Conservation (phyloP, 2,797 vertebrate genomes). For the Chrysocyon brachyurus region DNA sequence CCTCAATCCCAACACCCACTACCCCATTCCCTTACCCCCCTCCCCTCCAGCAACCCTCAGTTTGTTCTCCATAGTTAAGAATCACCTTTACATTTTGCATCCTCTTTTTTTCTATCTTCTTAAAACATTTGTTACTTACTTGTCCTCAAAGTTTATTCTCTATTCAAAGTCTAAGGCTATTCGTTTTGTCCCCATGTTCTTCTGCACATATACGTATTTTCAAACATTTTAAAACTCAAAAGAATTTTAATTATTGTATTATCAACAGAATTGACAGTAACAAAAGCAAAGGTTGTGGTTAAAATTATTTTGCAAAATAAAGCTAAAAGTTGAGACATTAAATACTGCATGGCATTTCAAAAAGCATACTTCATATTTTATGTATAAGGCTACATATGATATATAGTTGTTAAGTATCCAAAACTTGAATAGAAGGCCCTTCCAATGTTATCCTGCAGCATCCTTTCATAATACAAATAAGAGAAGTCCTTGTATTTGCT, state of each 20-base stretch:
- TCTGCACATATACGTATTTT: background rate
- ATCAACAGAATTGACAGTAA: background rate
- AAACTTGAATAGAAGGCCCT: background rate
- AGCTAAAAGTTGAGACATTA: background rate
- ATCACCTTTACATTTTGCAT: background rate
- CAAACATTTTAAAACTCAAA: background rate
- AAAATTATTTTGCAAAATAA: background rate
- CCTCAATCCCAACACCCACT: background rate
- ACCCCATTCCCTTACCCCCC: background rate
- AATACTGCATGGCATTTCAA: conserved; percentile 1
- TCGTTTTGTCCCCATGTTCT: background rate
- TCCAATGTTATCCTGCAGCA: background rate
- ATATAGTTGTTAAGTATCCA: background rate
- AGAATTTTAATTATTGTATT: background rate
- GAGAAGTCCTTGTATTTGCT: background rate
- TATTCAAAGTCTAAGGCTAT: background rate
- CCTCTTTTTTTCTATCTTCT: background rate
- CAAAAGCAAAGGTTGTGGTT: background rate
- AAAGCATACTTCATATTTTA: background rate
- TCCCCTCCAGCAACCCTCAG: background rate
- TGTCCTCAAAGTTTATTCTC: background rate
- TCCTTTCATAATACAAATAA: background rate
- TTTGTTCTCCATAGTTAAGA: background rate
- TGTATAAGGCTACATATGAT: background rate
- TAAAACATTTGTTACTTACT: background rate